Conservation (phyloP, 2,888 invertebrate genomes). For the Cotesia congregata region DNA sequence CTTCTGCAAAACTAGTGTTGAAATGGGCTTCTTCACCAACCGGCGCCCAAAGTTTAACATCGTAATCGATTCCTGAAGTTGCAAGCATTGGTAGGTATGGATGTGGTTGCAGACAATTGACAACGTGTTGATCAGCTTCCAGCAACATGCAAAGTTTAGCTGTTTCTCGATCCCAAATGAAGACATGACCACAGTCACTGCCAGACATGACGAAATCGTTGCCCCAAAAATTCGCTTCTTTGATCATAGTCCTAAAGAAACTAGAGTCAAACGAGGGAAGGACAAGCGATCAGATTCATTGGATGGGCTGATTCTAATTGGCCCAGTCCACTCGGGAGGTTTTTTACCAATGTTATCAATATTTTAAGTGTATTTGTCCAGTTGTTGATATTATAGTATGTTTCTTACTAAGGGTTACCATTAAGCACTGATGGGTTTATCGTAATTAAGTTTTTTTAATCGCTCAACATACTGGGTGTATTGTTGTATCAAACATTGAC, state of each 20-base stretch:
- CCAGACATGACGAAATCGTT: slow-evolving; percentile 86
- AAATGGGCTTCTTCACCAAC: slow-evolving; percentile 75
- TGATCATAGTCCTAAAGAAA: slow-evolving; percentile 82
- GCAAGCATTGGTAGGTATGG: slow-evolving; percentile 82
- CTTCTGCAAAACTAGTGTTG: slow-evolving; percentile 76
- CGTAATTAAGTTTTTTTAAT: neutral
- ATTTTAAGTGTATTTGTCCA: slow-evolving; percentile 50
- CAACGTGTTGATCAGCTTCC: slow-evolving; percentile 86
- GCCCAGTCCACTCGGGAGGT: slow-evolving; percentile 68
- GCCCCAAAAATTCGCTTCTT: slow-evolving; percentile 90
- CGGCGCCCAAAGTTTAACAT: slow-evolving; percentile 88
- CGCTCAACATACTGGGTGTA: neutral
- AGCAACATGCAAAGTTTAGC: slow-evolving; percentile 81
- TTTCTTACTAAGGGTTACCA: slow-evolving; percentile 11
- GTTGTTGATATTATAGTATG: neutral
- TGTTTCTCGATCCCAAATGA: slow-evolving; percentile 83
- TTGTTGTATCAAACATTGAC: slow-evolving; percentile 4
- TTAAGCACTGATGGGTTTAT: neutral
- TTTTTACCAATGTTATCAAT: slow-evolving; percentile 57
- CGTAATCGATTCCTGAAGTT: slow-evolving; percentile 90
- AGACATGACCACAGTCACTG: slow-evolving; percentile 91
- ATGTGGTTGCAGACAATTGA: slow-evolving; percentile 89
- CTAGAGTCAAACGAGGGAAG: slow-evolving; percentile 69
- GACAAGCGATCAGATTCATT: slow-evolving; percentile 61
- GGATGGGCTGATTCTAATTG: slow-evolving; percentile 61